Base-by-base conservation (phyloP, 2,797 vertebrate genomes). In the Chaetodon trifasciatus region DNA sequence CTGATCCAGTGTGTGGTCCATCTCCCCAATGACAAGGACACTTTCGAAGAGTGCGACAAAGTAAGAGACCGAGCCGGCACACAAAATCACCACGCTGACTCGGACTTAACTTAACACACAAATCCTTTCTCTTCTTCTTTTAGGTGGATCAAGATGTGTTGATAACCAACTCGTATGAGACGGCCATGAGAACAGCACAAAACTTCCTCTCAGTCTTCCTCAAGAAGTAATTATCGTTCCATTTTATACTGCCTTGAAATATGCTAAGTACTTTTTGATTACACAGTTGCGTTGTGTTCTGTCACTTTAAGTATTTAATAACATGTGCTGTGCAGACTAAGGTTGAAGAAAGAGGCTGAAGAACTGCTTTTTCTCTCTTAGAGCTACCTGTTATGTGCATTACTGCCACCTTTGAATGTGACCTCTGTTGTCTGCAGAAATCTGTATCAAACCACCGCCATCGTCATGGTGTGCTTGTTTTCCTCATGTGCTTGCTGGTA, bases 1-100 rank as follows among this genome's bases (percentile, higher is more conserved):
- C 96, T 99, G 81, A 99, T 99, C 93, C 98, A 99, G 80, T 99
- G 98, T 91, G 98, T 99, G 42, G 98, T 99, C n/a, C 98, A 99
- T 70, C 94, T 99, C 17, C 97, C 98, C 58, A 95, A 86, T 56
- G 97, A 99, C 90, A 97, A 93, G 76, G 97, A 98, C 70, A 86
- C 24, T 77, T 93, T 95, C 61, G 98, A 99, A 1, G 97, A 99
- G 69, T 95, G 96, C 55, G 97, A 97, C 81, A 99, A 98, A 91
- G 97, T 99, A 93, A 87, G 74, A 63, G n/a, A 58, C 16, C n/a
- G 57, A 44, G 40, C 13, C 1, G 1, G 42, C 8, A 4, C 8
- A 37, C 13, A 62, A 55, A 78, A 35, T 5, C 37, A 42, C 19
- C 21, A 37, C 37, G 8, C 15, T 37, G 71, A 64, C 24, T 62